Evolutionary conservation across 2,797 vertebrate genomes (phyloP), one percentile per base, ranked within the genome.

Genomic region (Vespertilio murinus): DNA sequence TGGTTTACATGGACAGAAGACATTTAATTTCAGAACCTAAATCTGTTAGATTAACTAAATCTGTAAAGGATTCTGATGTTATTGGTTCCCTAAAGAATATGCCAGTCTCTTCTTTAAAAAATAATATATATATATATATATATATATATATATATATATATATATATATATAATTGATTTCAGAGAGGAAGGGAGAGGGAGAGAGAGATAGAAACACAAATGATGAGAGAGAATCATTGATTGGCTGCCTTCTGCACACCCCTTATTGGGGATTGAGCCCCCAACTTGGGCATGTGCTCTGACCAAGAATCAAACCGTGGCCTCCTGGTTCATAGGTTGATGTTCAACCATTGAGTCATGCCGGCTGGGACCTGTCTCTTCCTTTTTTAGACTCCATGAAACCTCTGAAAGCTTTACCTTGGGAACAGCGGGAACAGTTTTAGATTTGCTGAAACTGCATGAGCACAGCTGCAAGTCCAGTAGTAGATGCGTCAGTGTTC

Each of bases 401-500:
- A 64, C 56, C 88, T 80, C n/a, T 45, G 9, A 61, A 91, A 94
- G 28, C 38, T 75, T 0, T 30, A 8, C 70, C 64, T 47, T 94
- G 64, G 33, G 84, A 92, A 47, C 30, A 73, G 22, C 33, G 18
- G 18, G 13, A 38, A 38, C 1, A 75, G 45, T 77, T 89, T 91
- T 82, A 89, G 30, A 92, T 85, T 91, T 87, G 77, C 73, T 77
- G 56, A 94, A 45, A 25, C 10, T 91, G 8, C 17, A 65, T 49
- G 54, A 95, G 78, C 11, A 69, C 18, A 77, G 59, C 25, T 78
- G 93, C 33, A 80, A 9, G 88, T 83, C 7, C 17, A 40, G 1
- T 5, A 45, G 45, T 40, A 20, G 35, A 38, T 38, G 1, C 71
- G n/a, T 92, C 54, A 78, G 1, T 87, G 40, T 91, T 70, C 64